Conservation (phyloP, 2,113 vertebrate species). For the Hymenochirus boettgeri region DNA sequence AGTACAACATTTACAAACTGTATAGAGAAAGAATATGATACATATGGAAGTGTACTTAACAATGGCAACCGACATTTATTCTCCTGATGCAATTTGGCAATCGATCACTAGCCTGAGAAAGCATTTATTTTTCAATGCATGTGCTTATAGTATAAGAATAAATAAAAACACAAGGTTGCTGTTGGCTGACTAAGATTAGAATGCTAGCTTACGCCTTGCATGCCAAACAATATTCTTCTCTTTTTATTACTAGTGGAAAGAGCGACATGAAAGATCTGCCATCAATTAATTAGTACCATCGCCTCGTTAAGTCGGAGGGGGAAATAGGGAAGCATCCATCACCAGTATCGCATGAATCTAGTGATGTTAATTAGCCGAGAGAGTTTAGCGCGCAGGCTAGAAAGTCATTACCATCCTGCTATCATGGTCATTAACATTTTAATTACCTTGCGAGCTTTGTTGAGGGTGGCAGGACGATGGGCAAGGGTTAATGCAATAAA, state of each 20-base stretch:
- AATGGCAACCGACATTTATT: too few species aligned
- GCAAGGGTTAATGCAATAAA: conserved; percentile 32
- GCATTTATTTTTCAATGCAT: too few species aligned
- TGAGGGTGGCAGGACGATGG: neutral
- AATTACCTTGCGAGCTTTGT: conserved; percentile 18
- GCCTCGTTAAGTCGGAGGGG: conserved; percentile 29
- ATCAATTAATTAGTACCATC: conserved; percentile 38
- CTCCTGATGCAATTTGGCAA: too few species aligned
- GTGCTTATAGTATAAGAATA: too few species aligned
- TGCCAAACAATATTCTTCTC: conserved; percentile 10
- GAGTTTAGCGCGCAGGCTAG: conserved; percentile 20
- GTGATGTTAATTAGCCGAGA: conserved; percentile 38
- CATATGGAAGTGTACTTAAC: too few species aligned
- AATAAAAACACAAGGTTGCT: neutral
- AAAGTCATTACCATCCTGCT: conserved; percentile 23
- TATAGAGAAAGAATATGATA: too few species aligned
- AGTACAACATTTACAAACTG: too few species aligned
- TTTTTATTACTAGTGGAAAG: conserved; percentile 16
- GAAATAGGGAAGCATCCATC: conserved; percentile 29
- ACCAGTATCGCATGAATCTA: conserved; percentile 21
- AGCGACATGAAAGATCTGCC: conserved; percentile 31
- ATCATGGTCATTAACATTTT: conserved; percentile 37
- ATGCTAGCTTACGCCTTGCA: conserved; percentile 10
- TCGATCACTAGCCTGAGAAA: too few species aligned
- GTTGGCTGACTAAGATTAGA: neutral